phyloP scores from a whole-genome alignment of 2,888 invertebrate genomes.

The Taenaris catops region DNA sequence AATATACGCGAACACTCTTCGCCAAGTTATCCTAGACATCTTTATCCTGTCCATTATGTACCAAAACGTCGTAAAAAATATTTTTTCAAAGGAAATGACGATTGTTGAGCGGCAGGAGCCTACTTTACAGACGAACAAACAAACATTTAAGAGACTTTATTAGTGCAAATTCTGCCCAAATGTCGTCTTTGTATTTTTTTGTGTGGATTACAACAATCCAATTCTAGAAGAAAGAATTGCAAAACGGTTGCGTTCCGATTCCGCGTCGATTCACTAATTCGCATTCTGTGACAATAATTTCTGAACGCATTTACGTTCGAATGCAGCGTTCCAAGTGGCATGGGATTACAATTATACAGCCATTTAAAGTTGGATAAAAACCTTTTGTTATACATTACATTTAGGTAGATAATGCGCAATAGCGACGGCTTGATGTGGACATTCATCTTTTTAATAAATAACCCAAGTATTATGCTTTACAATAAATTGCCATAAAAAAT shows the following conservation, averaged over 20 bases:
- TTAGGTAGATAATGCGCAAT: slow-evolving; percentile 1
- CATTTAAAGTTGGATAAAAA: slow-evolving; percentile 25
- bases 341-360: slow-evolving; percentile 38
- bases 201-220: slow-evolving; percentile 53
- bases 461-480: too few relatives aligned
- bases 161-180: slow-evolving; percentile 40
- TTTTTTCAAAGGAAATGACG: slow-evolving; percentile 21
- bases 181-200: slow-evolving; percentile 44
- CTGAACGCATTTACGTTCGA: slow-evolving; percentile 30
- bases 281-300: slow-evolving; percentile 36
- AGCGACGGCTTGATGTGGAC: too few relatives aligned
- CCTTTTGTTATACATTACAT: slow-evolving; percentile 10
- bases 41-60: background rate
- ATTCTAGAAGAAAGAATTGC: slow-evolving; percentile 36
- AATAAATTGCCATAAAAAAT: too few relatives aligned
- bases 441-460: too few relatives aligned
- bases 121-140: slow-evolving; percentile 34
- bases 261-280: slow-evolving; percentile 36
- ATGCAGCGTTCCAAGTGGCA: slow-evolving; percentile 34
- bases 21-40: too few relatives aligned
- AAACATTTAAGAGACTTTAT: slow-evolving; percentile 35
- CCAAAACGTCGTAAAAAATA: slow-evolving; percentile 1
- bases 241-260: slow-evolving; percentile 38
- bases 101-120: slow-evolving; percentile 23
- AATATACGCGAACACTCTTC: too few relatives aligned